Conservation (phyloP, 2,113 vertebrate species). For the Antigone vipio region DNA sequence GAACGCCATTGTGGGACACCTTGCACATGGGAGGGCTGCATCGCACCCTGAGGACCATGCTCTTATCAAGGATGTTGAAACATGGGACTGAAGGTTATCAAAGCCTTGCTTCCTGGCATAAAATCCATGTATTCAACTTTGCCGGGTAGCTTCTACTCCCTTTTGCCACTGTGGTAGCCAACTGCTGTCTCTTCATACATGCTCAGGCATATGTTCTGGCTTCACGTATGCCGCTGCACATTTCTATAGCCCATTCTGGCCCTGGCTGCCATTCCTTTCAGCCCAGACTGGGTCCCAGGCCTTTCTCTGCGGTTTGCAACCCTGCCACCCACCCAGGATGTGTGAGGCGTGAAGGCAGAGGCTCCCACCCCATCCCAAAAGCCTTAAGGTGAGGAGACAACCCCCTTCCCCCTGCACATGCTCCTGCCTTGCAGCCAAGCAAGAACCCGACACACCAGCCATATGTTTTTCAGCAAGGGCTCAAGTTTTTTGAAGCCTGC, state of each 20-base stretch:
- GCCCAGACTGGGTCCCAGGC: not conserved
- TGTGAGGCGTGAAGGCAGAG: not conserved
- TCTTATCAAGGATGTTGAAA: not conserved
- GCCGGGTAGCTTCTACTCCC: not conserved
- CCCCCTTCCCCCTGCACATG: not conserved
- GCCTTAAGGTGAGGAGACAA: not conserved
- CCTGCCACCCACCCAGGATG: not conserved
- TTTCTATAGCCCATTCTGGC: not conserved
- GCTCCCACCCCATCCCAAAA: not conserved
- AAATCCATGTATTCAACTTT: not conserved
- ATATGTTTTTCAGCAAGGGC: not conserved
- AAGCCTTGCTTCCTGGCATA: not conserved
- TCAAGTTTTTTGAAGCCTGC: not conserved
- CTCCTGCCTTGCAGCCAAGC: not conserved
- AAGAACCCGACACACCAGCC: not conserved
- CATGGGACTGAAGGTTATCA: not conserved
- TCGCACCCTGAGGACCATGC: not conserved
- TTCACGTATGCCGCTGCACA: not conserved
- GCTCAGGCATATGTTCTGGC: not conserved
- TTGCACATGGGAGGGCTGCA: not conserved
- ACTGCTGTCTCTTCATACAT: not conserved
- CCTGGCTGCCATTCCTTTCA: not conserved
- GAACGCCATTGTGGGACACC: accelerated
- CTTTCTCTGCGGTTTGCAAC: not conserved
- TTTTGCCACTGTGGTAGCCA: not conserved